These are phyloP conservation scores for Andrena camellia DNA, from an alignment of 2,888 invertebrate species.

Conservation along the genomic window DNA sequence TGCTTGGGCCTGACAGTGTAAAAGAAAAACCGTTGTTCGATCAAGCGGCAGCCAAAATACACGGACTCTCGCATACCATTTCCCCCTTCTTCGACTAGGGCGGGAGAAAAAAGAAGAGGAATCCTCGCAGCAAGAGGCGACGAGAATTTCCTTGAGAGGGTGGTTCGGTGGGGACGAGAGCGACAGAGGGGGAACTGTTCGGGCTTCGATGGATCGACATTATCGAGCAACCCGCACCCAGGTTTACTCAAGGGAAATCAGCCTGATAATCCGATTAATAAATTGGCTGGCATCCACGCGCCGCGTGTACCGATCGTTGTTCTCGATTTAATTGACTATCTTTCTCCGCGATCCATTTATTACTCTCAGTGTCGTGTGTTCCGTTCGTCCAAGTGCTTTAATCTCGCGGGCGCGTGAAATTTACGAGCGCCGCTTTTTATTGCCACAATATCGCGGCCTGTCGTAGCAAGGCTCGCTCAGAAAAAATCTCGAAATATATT, in stretches of 20 bases:
- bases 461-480: background rate
- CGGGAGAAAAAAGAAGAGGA: background rate
- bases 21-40: constrained; percentile 32
- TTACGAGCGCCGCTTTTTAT: constrained; percentile 26
- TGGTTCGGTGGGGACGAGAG: constrained; percentile 23
- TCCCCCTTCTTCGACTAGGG: background rate
- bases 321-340: constrained; percentile 82
- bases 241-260: constrained; percentile 83
- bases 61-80: constrained; percentile 22
- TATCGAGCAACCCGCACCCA: constrained; percentile 71
- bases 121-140: constrained; percentile 35
- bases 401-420: constrained; percentile 28
- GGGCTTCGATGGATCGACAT: constrained; percentile 80
- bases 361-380: constrained; percentile 48
- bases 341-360: constrained; percentile 70
- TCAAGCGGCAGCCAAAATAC: constrained; percentile 37
- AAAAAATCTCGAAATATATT: constrained; percentile 15
- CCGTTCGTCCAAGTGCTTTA: constrained; percentile 27
- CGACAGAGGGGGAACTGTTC: constrained; percentile 68
- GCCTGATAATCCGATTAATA: constrained; percentile 84
- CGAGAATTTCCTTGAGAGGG: constrained; percentile 48
- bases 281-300: constrained; percentile 79
- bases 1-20: constrained; percentile 25
- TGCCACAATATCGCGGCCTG: background rate
- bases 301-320: constrained; percentile 66